phyloP scores from a whole-genome alignment of 2,797 vertebrate genomes.

The Echiichthys vipera region DNA sequence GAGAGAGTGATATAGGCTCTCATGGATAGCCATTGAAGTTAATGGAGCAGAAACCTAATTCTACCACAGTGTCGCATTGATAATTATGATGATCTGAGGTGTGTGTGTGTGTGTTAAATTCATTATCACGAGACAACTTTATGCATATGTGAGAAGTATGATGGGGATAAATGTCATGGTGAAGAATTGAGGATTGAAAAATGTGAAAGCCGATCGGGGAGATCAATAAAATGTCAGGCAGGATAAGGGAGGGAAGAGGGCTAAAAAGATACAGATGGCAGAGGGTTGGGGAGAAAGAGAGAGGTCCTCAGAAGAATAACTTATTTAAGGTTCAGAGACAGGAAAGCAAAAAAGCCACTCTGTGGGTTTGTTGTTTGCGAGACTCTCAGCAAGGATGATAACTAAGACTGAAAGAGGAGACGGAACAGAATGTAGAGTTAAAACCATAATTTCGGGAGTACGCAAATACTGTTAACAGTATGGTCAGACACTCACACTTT shows the following conservation, averaged over 20 bases:
- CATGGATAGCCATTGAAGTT: constrained; percentile 48
- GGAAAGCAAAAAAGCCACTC: constrained; percentile 4
- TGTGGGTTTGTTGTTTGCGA: constrained; percentile 27
- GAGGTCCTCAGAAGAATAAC: constrained; percentile 13
- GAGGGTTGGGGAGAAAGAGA: not conserved
- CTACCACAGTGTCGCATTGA: constrained; percentile 53
- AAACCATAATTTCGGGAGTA: constrained; percentile 33
- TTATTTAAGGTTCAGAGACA: constrained; percentile 47
- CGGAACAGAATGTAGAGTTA: constrained; percentile 9
- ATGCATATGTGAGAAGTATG: constrained; percentile 52
- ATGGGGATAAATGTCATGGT: constrained; percentile 43
- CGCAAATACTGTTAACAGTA: constrained; percentile 6
- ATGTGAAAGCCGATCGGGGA: constrained; percentile 3
- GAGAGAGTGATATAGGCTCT: constrained; percentile 39
- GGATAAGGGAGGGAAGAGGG: not conserved
- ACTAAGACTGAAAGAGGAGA: constrained; percentile 3
- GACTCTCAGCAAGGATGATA: constrained; percentile 32
- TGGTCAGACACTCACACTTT: not conserved
- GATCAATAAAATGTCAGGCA: constrained; percentile 3
- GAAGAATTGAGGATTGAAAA: constrained; percentile 5
- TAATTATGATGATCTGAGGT: constrained; percentile 73
- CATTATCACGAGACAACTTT: constrained; percentile 58
- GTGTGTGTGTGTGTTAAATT: constrained; percentile 53
- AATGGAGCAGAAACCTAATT: constrained; percentile 77
- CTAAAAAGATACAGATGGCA: constrained; percentile 5